Evolutionary conservation across 2,888 invertebrate genomes (phyloP), one percentile per base, ranked within the genome.

Genomic region (Ptychoptera contaminata): DNA sequence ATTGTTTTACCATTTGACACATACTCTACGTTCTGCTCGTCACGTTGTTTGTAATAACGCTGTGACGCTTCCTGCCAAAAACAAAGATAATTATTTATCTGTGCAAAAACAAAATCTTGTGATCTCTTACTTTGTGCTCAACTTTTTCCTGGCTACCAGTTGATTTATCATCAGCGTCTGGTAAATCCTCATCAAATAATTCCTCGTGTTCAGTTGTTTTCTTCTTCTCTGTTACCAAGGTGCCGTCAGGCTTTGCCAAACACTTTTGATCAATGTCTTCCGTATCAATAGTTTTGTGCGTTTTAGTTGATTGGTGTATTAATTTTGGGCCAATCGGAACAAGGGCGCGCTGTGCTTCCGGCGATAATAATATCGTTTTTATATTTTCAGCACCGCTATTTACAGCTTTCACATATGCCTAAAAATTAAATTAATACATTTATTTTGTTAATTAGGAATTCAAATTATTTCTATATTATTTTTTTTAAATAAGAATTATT

Each of bases 161-260:
- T 10, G 58, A 61, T 39, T 52, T 52, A 47, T 60, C 58, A 55
- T 75, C 76, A 56, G 76, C 73, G 52, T 79, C 77, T 8, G 78
- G 76, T 37, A 82, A 65, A 56, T 85, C 83, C 60, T 83, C 79
- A 74, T 87, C 85, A 56, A 81, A 77, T 46, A 84, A 71, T 60
- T 81, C 78, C 66, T 88, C 87, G 72, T 87, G 86, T 60, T 87
- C 83, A 50, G 81, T 82, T 46, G 80, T 85, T 56, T 79, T 79
- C 56, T 79, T 78, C 50, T 79, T 83, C 69, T 91, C 88, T 8
- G 88, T 90, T 52, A 88, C 78, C 56, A 91, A 76, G 50, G 82
- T 79, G 31, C 91, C 91, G 69, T 88, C 85, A 32, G 81, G 74
- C 52, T 79, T 77, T 40, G 84, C 71, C 40, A 83, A 79, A 57